These are phyloP conservation scores for Chamaetylas fuelleborni DNA, from an alignment of 2,113 vertebrate species.

Conservation along the genomic window DNA sequence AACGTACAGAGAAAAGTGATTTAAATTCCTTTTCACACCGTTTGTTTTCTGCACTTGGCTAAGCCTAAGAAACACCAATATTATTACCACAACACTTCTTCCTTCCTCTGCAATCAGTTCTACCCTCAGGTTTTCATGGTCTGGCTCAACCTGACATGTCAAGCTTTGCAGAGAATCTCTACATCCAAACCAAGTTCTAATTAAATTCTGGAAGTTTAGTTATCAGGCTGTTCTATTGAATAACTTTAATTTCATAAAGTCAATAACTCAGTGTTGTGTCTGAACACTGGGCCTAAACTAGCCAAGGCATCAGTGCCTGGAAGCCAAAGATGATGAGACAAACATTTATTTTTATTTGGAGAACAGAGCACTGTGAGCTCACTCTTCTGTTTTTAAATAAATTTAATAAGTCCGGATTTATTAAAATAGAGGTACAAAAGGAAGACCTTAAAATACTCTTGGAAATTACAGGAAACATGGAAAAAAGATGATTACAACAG, in stretches of 20 bases:
- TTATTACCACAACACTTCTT: neutral
- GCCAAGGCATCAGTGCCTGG: neutral
- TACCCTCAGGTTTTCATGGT: neutral
- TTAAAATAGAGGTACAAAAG: neutral
- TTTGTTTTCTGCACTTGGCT: neutral
- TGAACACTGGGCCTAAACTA: neutral
- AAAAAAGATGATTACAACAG: neutral
- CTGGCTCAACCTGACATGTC: neutral
- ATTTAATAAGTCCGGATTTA: neutral
- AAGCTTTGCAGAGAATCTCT: neutral
- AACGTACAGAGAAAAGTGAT: neutral
- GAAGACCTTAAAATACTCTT: neutral
- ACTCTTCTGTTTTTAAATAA: neutral
- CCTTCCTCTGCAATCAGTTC: slow-evolving; percentile 24
- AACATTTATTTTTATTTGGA: neutral
- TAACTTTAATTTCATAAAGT: neutral
- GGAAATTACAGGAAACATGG: neutral
- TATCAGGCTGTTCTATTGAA: neutral
- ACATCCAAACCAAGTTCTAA: neutral
- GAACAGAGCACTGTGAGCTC: neutral
- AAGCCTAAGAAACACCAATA: neutral
- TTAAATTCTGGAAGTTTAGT: neutral
- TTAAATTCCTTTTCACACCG: neutral
- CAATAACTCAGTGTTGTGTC: neutral
- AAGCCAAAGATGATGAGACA: neutral